Base-by-base conservation (phyloP, 2,113 vertebrate species). In the Melanotaenia duboulayi region DNA sequence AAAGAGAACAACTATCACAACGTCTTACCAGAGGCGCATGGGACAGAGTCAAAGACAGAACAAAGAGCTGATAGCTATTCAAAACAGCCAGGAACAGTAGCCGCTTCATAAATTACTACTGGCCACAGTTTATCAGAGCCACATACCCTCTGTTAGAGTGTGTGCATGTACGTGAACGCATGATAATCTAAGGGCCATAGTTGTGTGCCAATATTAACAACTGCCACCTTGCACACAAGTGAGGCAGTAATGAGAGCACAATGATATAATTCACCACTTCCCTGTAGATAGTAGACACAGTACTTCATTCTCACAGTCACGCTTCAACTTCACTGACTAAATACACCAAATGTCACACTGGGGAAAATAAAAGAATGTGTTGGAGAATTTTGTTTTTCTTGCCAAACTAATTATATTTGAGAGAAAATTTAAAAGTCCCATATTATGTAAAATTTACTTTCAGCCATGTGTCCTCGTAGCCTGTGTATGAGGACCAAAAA, bases 161-260 rank as follows among this genome's bases (percentile, higher is more conserved):
- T 51, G 60, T 71, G 60, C 65, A 50, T 59, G 57, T 32, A 35
- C 28, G 67, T 44, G 46, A 3, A 10, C 25, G 13, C 65, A 81
- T 65, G 85, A 82, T 78, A 87, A 85, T 80, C 82, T 57, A 66
- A 59, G 55, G 46, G 65, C 73, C 61, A 44, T 72, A 37, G 40
- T 78, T 25, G 54, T 76, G 83, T 81, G 87, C 90, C 90, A 89
- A 92, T 83, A 87, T 89, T 88, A 89, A 90, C 92, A 92, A 87
- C 92, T 92, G 91, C 87, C 88, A 74, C 85, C 72, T 68, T 86
- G 83, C 75, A 88, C 85, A 90, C 84, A 90, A 89, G 91, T 82
- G 87, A 78, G 77, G 71, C 81, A 89, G 64, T 90, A 89, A 89
- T 90, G 82, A 85, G 70, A 73, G 68, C 64, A 93, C 91, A 92